These are phyloP conservation scores for Nymphicus hollandicus DNA, from an alignment of 2,113 vertebrate species.

Conservation along the genomic window DNA sequence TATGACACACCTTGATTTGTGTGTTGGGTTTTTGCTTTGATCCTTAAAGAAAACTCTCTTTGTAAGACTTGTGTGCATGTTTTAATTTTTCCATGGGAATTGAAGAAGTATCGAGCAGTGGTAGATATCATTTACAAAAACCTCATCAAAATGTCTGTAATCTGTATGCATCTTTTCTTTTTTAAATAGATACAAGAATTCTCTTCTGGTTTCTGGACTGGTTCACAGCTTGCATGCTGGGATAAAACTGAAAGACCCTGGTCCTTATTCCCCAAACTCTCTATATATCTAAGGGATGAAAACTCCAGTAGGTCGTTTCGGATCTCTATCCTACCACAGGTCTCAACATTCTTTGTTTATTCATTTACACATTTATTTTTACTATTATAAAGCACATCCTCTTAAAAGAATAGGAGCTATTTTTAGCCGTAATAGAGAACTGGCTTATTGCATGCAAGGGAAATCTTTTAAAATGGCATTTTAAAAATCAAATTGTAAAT, in stretches of 20 bases:
- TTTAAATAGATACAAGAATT: slow-evolving; percentile 85
- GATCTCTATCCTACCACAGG: slow-evolving; percentile 92
- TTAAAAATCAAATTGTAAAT: neutral
- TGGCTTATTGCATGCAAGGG: neutral
- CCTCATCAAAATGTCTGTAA: neutral
- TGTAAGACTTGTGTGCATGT: neutral
- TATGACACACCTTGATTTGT: rapidly evolving
- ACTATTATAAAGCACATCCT: neutral
- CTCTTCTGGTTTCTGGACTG: slow-evolving; percentile 91
- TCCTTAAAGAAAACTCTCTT: neutral
- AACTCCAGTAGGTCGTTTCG: slow-evolving; percentile 92
- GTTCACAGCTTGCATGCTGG: slow-evolving; percentile 94
- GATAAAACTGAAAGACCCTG: slow-evolving; percentile 85
- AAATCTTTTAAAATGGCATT: neutral
- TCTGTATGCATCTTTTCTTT: neutral
- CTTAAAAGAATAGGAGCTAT: neutral
- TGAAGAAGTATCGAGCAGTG: rapidly evolving
- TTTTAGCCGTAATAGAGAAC: neutral
- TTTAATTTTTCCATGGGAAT: neutral
- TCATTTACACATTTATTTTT: neutral
- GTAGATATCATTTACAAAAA: neutral
- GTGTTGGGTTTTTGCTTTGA: neutral
- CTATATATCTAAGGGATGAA: slow-evolving; percentile 89
- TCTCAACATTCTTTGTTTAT: slow-evolving; percentile 51
- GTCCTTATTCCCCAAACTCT: slow-evolving; percentile 92